Base-by-base conservation (phyloP, 1,140 invertebrate genomes). In the Tetramorium simillimum region DNA sequence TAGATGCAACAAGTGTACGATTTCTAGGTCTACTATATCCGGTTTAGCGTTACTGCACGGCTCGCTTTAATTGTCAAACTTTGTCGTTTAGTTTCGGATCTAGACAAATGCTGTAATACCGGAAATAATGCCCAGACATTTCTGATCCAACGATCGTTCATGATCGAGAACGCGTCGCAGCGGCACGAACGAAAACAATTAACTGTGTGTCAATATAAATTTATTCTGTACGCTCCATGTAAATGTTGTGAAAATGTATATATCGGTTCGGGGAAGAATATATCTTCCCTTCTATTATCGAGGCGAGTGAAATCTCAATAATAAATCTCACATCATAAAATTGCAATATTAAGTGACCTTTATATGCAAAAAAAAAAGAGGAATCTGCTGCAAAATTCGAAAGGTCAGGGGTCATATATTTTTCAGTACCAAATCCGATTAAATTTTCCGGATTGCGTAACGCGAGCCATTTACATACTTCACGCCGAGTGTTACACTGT, bases 1-100 rank as follows among this genome's bases (percentile, higher is more conserved):
- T 65, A 89, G 87, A 91, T 60, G 90, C 90, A 91, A 91, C 90
- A 91, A 91, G 90, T 91, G 90, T 89, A 88, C 77, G 87, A 91
- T 91, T 91, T 91, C 89, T 89, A 90, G 87, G 85, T 91, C 88
- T 91, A 87, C 87, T 91, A 89, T 89, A 85, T 89, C 78, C 89
- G 89, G 40, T 89, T 91, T 62, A 33, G 24, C 77, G 87, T 80
- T 75, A 76, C 60, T 69, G 12, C 28, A 10, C 58, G 46, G 43
- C n/a, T 56, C 24, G 40, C 49, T 88, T 90, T 86, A 88, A 90
- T 90, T 80, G 88, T 33, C 37, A 21, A 28, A 76, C 53, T 58
- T 24, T 24, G 21, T n/a, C 82, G 33, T 85, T 78, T 67, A 12
- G 46, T 73, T 84, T 84, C 37, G 53, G 40, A 62, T 24, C 14